A percentile compares a stretch with the other conserved stretches of the same genome.
These are phyloP conservation scores for Arion vulgaris DNA, from an alignment of 1,140 invertebrate species.

Conservation along the genomic window DNA sequence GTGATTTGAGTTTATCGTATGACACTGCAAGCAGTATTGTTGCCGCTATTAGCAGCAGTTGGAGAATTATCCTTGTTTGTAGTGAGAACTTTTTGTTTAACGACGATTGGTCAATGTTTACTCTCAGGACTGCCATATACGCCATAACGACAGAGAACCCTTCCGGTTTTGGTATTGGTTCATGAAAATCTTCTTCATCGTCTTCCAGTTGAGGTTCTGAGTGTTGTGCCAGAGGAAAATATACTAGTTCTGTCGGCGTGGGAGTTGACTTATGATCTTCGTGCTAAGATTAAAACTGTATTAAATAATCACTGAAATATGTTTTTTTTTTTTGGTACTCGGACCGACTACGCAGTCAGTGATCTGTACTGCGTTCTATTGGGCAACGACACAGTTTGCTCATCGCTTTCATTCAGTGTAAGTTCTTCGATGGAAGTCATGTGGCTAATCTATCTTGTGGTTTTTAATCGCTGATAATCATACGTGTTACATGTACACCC, in stretches of 20 bases:
- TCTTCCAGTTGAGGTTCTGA: slow-evolving; percentile 2
- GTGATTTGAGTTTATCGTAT: neutral
- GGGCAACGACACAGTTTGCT: too few relatives aligned
- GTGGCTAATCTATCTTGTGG: too few relatives aligned
- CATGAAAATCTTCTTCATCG: neutral
- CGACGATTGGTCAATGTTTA: slow-evolving; percentile 25
- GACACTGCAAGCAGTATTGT: slow-evolving; percentile 3
- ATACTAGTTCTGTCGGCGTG: neutral
- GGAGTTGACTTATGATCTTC: too few relatives aligned
- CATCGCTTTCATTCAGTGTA: too few relatives aligned
- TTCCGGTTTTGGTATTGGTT: slow-evolving; percentile 6
- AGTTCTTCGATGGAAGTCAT: too few relatives aligned
- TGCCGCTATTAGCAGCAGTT: slow-evolving; percentile 19
- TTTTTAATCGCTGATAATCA: too few relatives aligned
- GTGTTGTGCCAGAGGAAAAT: neutral
- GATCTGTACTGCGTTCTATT: too few relatives aligned
- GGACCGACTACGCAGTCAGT: too few relatives aligned
- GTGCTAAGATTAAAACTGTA: too few relatives aligned
- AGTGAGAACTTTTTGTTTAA: neutral
- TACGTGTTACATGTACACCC: too few relatives aligned
- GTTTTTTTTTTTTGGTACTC: too few relatives aligned
- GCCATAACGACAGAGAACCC: neutral
- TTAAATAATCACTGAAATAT: too few relatives aligned
- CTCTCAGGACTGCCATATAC: slow-evolving; percentile 1
- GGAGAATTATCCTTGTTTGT: slow-evolving; percentile 19